phyloP scores from a whole-genome alignment of 2,888 invertebrate species.

The Diplazon laetatorius region DNA sequence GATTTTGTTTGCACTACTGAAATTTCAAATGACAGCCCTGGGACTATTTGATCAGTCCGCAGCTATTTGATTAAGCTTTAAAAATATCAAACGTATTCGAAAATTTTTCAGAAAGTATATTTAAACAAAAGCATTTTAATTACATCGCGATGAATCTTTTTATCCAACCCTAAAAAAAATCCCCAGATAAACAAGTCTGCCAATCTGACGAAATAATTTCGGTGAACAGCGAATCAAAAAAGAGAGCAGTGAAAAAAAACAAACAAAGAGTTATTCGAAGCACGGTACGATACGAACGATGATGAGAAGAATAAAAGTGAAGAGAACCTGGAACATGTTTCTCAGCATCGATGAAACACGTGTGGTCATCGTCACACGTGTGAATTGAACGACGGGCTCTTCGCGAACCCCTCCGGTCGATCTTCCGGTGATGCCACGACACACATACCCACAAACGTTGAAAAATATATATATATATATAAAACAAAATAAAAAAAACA shows the following conservation, averaged over 20 bases:
- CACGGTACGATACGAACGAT: not conserved
- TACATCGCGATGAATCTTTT: not conserved
- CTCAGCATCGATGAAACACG: not conserved
- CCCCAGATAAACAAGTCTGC: not conserved
- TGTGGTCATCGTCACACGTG: not conserved
- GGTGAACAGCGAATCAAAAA: not conserved
- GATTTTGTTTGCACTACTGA: no score
- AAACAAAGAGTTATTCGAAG: not conserved
- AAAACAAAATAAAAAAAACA: no score
- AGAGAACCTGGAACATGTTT: constrained; percentile 11
- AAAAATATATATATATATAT: no score
- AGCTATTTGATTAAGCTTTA: no score
- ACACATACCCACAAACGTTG: not conserved
- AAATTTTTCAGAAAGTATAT: not conserved
- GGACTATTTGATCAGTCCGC: no score
- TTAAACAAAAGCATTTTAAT: not conserved
- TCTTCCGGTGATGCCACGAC: not conserved
- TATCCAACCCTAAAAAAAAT: not conserved
- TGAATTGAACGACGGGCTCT: not conserved
- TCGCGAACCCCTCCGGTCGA: not conserved
- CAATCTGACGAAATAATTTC: constrained; percentile 4
- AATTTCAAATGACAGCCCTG: no score
- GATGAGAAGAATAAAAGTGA: not conserved
- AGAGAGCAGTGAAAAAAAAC: not conserved
- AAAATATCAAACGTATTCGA: not conserved